Base-by-base conservation (phyloP, 64 coral and sea anemone species). In the Stichodactyla helianthus region DNA sequence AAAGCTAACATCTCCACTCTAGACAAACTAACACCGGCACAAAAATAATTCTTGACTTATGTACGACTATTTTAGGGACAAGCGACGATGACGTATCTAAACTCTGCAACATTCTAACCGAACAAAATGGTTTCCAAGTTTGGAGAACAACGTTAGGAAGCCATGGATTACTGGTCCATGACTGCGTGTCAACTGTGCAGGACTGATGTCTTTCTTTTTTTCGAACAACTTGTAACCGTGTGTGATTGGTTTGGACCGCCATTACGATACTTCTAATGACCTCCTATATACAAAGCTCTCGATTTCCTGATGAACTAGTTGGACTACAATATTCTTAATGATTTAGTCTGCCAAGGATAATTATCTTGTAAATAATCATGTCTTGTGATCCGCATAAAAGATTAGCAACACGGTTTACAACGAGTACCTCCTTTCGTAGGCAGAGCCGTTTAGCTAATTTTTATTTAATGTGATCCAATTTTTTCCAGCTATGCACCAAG, bases 111-210 rank as follows among this genome's bases (percentile, higher is more conserved):
- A 31, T 74, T 10, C 68, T 74, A 74, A 74, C 25, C 9, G 10
- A 74, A 74, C 22, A 74, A 74, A 10, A 74, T 26, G 68, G 68
- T 23, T 74, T 74, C 11, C 6, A 31, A 12, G 68, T 74, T 31
- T 74, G 68, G 68, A 74, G 68, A 74, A 74, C 68, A 27, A 74
- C 68, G 68, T 31, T 74, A 31, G 68, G 68, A 31, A 74, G 68
- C 68, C 68, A 74, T 74, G 68, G 68, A 74, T 74, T 74, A 74
- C 68, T 74, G 11, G 68, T 74, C 11, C 68, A 74, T 13, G 68
- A 74, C 6, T 74, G 68, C 26, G 62, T 65, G 7, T n/a, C 18
- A 18, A 63, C 3, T 65, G 19, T 7, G 22, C 4, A 65, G 19
- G 62, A 65, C 19, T 20, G 22, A 65, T 23, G 18, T n/a, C 35